Conservation (phyloP, 1,140 invertebrate genomes). For the Rhagoletis zephyria region DNA sequence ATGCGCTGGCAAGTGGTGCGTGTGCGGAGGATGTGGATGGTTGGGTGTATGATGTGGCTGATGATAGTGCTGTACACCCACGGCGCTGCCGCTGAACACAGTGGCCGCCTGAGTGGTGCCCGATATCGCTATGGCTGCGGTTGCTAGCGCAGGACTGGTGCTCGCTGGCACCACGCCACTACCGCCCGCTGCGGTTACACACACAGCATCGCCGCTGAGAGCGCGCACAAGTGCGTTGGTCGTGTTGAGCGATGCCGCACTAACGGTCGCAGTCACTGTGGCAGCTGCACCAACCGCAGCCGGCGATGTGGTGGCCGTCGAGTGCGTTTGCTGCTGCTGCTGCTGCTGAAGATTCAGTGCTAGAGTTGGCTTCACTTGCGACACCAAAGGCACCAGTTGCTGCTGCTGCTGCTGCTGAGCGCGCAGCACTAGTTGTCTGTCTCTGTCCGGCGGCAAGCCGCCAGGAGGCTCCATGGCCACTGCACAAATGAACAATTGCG, state of each 20-base stretch:
- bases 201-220: neutral
- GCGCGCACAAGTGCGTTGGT: neutral
- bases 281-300: constrained; percentile 24
- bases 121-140: constrained; percentile 65
- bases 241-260: neutral
- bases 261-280: constrained; percentile 11
- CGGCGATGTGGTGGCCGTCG: constrained; percentile 36
- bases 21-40: constrained; percentile 16
- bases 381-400: constrained; percentile 54
- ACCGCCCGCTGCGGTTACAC: constrained; percentile 12
- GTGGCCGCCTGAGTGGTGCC: constrained; percentile 68
- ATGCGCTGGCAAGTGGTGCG: constrained; percentile 39
- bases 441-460: constrained; percentile 64
- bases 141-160: constrained; percentile 61
- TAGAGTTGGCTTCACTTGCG: constrained; percentile 46
- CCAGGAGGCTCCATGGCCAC: constrained; percentile 70
- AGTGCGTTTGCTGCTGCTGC: constrained; percentile 14
- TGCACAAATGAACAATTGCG: constrained; percentile 55
- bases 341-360: constrained; percentile 39
- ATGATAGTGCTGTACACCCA: constrained; percentile 61
- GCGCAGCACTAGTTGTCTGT: constrained; percentile 61
- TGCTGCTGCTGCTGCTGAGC: constrained; percentile 59
- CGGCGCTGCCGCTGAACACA: constrained; percentile 65
- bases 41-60: constrained; percentile 57
- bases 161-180: neutral